Evolutionary conservation across 2,113 vertebrate genomes (phyloP), one percentile per base, ranked within the genome.

Genomic region (Pseudorasbora parva): DNA sequence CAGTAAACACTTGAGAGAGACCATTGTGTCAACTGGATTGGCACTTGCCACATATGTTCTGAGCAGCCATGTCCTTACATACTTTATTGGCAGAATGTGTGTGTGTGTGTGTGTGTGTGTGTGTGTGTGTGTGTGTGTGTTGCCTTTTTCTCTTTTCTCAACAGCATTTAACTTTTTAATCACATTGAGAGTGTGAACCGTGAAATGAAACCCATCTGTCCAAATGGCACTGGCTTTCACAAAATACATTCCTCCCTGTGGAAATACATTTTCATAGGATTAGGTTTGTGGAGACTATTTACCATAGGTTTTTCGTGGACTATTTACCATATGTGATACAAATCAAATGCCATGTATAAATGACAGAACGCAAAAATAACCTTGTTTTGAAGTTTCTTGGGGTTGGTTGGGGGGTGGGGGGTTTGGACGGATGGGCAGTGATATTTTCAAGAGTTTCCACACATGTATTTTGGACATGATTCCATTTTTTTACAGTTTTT

Each of bases 191-290:
- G 90, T 92, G 89, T 93, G 92, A 91, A 95, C 91, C 93, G 90
- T 95, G 93, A 94, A 95, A 95, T 95, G 92, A 94, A 93, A 93
- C 89, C 89, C 89, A 91, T 92, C 92, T 92, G 80, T 86, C 84
- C 87, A 91, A 93, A 93, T 89, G 91, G 88, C 90, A 88, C 87
- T 59, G 82, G 89, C 89, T 92, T 91, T 92, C 84, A 90, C 91
- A 91, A 93, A 92, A 93, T 92, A 92, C 91, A 45, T 83, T 92
- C 90, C 84, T 85, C 91, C 86, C 78, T 78, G 84, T 85, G 87
- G 87, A 91, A 93, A 92, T 89, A 92, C 89, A 88, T 89, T 91
- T 91, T 88, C 86, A 89, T 66, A 51, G 90, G 89, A 90, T 93
- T 91, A 33, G 33, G 33, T 33, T 33, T 33, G 33, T 33, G 33